Conservation (phyloP, 2,113 vertebrate species). For the Archilochus colubris region DNA sequence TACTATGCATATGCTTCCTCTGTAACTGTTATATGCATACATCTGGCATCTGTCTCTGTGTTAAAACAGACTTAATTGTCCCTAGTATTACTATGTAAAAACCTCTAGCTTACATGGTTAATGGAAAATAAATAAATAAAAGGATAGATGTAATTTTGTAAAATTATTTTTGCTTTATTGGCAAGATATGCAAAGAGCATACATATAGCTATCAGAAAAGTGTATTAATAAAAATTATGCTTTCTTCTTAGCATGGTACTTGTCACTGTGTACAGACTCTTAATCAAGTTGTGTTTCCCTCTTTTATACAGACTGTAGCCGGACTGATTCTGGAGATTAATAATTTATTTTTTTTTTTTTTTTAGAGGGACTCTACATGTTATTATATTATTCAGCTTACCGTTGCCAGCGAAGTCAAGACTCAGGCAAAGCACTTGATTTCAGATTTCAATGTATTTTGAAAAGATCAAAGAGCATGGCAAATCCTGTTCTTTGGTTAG, state of each 20-base stretch:
- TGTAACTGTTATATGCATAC: conserved; percentile 51
- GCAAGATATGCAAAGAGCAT: not conserved
- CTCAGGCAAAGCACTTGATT: not conserved
- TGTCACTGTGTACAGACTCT: not conserved
- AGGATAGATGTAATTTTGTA: not conserved
- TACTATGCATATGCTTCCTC: conserved; percentile 61
- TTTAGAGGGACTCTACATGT: not conserved
- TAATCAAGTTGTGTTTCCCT: conserved; percentile 30
- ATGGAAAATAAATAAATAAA: conserved; percentile 5
- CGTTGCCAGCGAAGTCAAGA: not conserved
- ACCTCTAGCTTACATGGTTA: conserved; percentile 9
- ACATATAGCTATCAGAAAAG: not conserved
- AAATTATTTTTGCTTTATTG: not conserved
- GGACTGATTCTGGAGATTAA: not conserved
- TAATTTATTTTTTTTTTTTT: not conserved
- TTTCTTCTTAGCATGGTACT: not conserved
- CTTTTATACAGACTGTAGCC: conserved; percentile 10
- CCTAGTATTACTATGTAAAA: conserved; percentile 1
- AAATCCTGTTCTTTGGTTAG: not conserved
- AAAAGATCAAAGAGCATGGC: conserved; percentile 27
- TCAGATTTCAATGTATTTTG: conserved; percentile 7
- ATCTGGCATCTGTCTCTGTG: conserved; percentile 59
- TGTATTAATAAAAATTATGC: not conserved
- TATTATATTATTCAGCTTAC: not conserved
- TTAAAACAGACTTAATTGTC: conserved; percentile 63